A percentile compares a stretch with the other conserved stretches of the same genome.
phyloP scores from a whole-genome alignment of 1,140 invertebrate genomes.

The Wiebesia pumilae region DNA sequence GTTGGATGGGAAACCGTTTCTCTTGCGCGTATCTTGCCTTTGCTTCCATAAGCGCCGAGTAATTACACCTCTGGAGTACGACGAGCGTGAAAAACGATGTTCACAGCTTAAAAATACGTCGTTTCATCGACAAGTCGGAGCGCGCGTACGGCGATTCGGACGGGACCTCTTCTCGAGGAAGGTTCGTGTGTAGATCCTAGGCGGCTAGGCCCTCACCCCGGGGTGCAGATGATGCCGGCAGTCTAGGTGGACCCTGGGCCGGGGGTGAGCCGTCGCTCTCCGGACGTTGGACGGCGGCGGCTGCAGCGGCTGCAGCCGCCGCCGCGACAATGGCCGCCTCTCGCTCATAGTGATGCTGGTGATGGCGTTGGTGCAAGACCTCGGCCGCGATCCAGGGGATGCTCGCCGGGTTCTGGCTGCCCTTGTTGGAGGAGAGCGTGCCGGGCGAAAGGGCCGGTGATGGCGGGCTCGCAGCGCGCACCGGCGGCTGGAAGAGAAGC shows the following conservation, averaged over 20 bases:
- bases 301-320: constrained; percentile 40
- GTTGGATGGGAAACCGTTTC: background rate
- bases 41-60: too few species aligned
- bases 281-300: constrained; percentile 51
- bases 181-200: constrained; percentile 47
- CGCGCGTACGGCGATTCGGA: background rate
- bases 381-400: constrained; percentile 61
- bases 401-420: constrained; percentile 67
- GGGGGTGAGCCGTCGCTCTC: constrained; percentile 62
- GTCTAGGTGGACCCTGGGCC: constrained; percentile 65
- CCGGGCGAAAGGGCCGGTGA: constrained; percentile 68
- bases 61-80: background rate
- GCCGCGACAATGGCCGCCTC: constrained; percentile 52
- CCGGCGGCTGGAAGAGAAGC: constrained; percentile 66
- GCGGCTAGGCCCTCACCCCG: constrained; percentile 76
- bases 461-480: constrained; percentile 52
- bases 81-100: background rate
- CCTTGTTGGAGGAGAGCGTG: constrained; percentile 68
- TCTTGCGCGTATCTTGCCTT: background rate
- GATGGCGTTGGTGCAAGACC: constrained; percentile 66
- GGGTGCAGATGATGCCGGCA: constrained; percentile 67
- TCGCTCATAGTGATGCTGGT: constrained; percentile 67
- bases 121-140: background rate
- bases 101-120: background rate
- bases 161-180: background rate